Conservation (phyloP, 2,113 vertebrate species). For the Grantiella picta region DNA sequence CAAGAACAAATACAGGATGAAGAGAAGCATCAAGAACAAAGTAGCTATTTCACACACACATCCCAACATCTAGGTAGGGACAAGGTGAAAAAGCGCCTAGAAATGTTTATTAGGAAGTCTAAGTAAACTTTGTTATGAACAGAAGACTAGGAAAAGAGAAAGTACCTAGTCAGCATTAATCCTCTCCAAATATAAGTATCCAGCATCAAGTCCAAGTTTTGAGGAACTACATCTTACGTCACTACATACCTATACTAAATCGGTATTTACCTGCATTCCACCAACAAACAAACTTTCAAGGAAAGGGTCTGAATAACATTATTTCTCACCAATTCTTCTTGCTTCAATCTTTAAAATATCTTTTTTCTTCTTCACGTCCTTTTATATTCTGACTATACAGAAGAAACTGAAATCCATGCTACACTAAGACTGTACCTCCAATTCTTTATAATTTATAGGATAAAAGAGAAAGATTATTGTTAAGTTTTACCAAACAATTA, state of each 20-base stretch:
- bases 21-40: neutral
- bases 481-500: neutral
- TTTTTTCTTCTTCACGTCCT: neutral
- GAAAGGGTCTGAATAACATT: neutral
- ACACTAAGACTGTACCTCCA: neutral
- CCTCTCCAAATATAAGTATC: fast-evolving
- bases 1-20: neutral
- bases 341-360: neutral
- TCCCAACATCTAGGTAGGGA: neutral
- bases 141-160: neutral
- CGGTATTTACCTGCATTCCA: neutral
- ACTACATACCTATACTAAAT: neutral
- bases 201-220: neutral
- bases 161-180: neutral
- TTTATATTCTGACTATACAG: neutral
- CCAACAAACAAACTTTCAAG: neutral
- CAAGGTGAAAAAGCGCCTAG: neutral
- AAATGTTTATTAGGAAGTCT: neutral
- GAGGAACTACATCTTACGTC: neutral
- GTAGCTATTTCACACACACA: neutral
- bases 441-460: neutral
- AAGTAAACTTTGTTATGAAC: neutral
- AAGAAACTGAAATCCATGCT: neutral
- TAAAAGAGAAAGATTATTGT: fast-evolving
- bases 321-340: neutral